Conservation (phyloP, 2,797 vertebrate species). For the Halcyon chelicuti region DNA sequence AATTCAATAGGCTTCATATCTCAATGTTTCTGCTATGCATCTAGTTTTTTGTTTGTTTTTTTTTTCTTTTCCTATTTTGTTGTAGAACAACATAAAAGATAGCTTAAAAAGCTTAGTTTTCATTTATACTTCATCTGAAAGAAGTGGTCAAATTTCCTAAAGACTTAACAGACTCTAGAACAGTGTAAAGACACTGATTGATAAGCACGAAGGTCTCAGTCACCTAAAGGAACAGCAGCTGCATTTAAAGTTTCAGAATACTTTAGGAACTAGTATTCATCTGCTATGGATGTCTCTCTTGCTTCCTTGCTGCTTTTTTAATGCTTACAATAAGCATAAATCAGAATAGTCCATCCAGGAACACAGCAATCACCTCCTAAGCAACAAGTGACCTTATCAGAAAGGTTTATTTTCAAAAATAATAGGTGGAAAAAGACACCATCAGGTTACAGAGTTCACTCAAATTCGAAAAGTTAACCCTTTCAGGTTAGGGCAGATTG, state of each 20-base stretch:
- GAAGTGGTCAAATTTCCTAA: not conserved
- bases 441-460: not conserved
- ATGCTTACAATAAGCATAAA: not conserved
- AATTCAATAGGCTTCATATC: not conserved
- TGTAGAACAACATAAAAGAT: not conserved
- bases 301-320: not conserved
- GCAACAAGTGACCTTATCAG: not conserved
- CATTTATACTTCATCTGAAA: not conserved
- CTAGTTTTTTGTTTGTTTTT: not conserved
- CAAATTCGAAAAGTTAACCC: not conserved
- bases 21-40: rapidly evolving
- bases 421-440: not conserved
- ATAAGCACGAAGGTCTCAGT: not conserved
- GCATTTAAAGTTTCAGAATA: not conserved
- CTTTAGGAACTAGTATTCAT: not conserved
- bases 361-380: not conserved
- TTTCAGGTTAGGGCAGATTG: not conserved
- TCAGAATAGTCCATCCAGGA: not conserved
- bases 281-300: not conserved
- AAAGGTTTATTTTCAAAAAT: not conserved
- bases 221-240: not conserved
- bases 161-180: not conserved
- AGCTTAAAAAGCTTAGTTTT: not conserved
- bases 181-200: not conserved
- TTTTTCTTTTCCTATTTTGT: not conserved